phyloP scores from a whole-genome alignment of 2,888 invertebrate genomes.

The Periphyllus acericola region DNA sequence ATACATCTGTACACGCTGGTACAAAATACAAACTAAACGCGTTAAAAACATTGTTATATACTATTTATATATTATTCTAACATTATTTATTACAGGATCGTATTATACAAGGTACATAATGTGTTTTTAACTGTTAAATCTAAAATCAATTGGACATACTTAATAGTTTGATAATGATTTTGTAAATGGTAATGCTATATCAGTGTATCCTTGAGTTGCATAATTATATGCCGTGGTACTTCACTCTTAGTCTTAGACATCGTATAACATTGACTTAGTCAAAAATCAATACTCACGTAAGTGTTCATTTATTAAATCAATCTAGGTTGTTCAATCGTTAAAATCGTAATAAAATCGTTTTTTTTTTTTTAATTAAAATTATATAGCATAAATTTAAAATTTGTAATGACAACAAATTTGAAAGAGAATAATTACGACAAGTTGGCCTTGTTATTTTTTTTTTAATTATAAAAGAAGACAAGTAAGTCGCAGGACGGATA shows the following conservation, averaged over 20 bases:
- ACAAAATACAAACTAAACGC: neutral
- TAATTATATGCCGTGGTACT: too few relatives aligned
- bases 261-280: neutral
- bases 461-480: neutral
- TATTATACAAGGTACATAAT: neutral
- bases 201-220: neutral
- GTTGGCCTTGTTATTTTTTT: conserved; percentile 9
- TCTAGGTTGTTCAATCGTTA: neutral
- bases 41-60: neutral
- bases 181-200: neutral
- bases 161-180: conserved; percentile 13
- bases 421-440: conserved; percentile 9
- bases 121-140: neutral
- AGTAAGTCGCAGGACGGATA: conserved; percentile 5
- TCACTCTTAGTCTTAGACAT: too few relatives aligned
- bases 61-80: neutral
- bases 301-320: neutral
- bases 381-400: neutral
- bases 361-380: too few relatives aligned
- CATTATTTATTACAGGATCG: neutral
- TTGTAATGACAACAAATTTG: neutral
- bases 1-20: neutral
- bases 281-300: neutral
- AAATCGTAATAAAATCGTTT: neutral
- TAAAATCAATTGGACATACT: conserved; percentile 25